These are phyloP conservation scores for Macropis europaea DNA, from an alignment of 2,888 invertebrate species.

Conservation along the genomic window DNA sequence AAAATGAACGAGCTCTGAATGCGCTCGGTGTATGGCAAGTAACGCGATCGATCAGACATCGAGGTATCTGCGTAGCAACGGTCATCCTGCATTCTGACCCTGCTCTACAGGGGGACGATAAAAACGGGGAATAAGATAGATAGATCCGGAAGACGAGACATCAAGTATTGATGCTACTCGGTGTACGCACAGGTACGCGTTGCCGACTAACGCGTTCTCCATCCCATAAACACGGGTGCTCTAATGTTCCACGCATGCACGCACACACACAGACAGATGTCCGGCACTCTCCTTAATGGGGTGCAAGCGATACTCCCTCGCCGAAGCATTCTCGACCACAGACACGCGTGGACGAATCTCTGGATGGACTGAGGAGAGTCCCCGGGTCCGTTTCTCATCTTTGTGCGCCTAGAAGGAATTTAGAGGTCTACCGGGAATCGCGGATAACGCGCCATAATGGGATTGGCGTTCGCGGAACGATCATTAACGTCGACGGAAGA, in stretches of 20 bases:
- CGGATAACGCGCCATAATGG: slow-evolving; percentile 68
- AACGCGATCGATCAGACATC: slow-evolving; percentile 76
- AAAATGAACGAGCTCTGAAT: slow-evolving; percentile 62
- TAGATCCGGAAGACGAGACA: slow-evolving; percentile 50
- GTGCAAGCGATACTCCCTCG: slow-evolving; percentile 68
- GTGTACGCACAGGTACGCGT: slow-evolving; percentile 43
- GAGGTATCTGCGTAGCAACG: slow-evolving; percentile 4
- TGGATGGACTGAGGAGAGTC: neutral
- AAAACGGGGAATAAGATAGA: slow-evolving; percentile 27
- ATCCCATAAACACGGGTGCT: slow-evolving; percentile 29
- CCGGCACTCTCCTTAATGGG: slow-evolving; percentile 77
- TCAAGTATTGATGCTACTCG: slow-evolving; percentile 73
- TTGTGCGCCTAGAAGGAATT: slow-evolving; percentile 66
- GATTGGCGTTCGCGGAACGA: slow-evolving; percentile 69
- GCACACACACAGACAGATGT: slow-evolving; percentile 58
- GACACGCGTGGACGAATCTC: no score
- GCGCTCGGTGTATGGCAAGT: slow-evolving; percentile 78
- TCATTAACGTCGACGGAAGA: slow-evolving; percentile 64
- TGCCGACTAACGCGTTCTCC: slow-evolving; percentile 22
- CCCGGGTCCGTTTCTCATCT: slow-evolving; percentile 57
- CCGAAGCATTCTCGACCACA: slow-evolving; percentile 15
- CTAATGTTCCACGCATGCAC: slow-evolving; percentile 43
- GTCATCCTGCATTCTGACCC: slow-evolving; percentile 8
- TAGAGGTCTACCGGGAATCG: slow-evolving; percentile 70
- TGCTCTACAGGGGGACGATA: neutral